Evolutionary conservation across 2,113 vertebrate genomes (phyloP).

Genomic region (Xiphophorus hellerii): DNA sequence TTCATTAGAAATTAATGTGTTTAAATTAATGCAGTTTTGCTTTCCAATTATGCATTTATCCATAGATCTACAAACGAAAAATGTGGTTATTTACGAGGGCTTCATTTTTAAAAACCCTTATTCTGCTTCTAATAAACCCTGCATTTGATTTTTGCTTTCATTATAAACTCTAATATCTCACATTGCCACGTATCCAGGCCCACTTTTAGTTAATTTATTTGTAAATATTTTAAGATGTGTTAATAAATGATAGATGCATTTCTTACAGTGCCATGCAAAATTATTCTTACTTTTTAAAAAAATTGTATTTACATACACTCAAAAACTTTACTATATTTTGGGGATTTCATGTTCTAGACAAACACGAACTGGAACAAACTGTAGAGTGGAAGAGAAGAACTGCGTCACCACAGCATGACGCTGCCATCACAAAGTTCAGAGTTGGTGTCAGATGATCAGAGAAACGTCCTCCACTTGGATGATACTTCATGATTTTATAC

Average conservation of each 20-base stretch:
- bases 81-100: neutral
- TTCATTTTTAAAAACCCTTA: neutral
- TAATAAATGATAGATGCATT: neutral
- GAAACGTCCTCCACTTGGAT: no score
- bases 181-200: no score
- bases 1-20: neutral
- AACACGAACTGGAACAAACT: no score
- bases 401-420: no score
- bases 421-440: no score
- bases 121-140: neutral
- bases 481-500: no score
- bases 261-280: neutral
- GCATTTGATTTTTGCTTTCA: neutral
- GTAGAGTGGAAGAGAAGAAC: no score
- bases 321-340: no score
- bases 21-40: neutral
- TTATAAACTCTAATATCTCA: neutral
- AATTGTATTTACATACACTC: no score
- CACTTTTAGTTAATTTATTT: neutral
- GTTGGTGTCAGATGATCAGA: no score
- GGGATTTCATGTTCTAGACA: no score
- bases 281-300: neutral
- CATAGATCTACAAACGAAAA: neutral
- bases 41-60: neutral
- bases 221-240: neutral